These are phyloP conservation scores for Seriola quinqueradiata DNA, from an alignment of 2,113 vertebrate species.

Conservation along the genomic window DNA sequence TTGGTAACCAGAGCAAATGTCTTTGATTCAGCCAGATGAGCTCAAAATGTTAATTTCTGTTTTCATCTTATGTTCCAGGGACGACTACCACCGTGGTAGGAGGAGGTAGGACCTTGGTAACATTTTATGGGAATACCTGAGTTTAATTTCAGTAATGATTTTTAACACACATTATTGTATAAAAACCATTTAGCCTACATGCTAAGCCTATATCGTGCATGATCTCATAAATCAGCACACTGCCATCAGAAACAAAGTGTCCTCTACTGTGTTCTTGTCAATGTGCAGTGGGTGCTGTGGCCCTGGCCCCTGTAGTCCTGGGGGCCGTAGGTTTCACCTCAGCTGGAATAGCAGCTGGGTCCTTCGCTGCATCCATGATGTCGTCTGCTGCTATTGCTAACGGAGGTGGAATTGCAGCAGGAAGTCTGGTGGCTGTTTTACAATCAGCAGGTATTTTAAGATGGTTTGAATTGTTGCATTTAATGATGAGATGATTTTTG, in stretches of 20 bases:
- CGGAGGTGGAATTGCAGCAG: slow-evolving; percentile 67
- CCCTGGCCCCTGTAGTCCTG: slow-evolving; percentile 11
- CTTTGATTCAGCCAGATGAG: not conserved
- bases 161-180: not conserved
- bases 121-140: not conserved
- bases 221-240: not conserved
- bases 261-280: slow-evolving; percentile 3
- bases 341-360: slow-evolving; percentile 56
- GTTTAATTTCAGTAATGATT: not conserved
- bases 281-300: slow-evolving; percentile 5
- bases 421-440: slow-evolving; percentile 51
- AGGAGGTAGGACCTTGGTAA: slow-evolving; percentile 26
- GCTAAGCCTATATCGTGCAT: not conserved
- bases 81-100: not conserved
- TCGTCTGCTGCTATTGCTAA: slow-evolving; percentile 40
- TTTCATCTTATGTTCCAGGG: slow-evolving; percentile 29
- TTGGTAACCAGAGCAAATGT: not conserved
- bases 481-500: too few relatives aligned
- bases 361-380: slow-evolving; percentile 63
- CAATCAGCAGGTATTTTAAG: slow-evolving; percentile 59
- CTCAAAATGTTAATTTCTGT: not conserved
- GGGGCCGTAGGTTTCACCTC: slow-evolving; percentile 60
- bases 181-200: not conserved
- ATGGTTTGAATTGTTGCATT: too few relatives aligned
- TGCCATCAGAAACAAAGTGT: not conserved